Evolutionary conservation across 2,888 invertebrate species (phyloP).

Genomic region (Torymus aiolomorphi): DNA sequence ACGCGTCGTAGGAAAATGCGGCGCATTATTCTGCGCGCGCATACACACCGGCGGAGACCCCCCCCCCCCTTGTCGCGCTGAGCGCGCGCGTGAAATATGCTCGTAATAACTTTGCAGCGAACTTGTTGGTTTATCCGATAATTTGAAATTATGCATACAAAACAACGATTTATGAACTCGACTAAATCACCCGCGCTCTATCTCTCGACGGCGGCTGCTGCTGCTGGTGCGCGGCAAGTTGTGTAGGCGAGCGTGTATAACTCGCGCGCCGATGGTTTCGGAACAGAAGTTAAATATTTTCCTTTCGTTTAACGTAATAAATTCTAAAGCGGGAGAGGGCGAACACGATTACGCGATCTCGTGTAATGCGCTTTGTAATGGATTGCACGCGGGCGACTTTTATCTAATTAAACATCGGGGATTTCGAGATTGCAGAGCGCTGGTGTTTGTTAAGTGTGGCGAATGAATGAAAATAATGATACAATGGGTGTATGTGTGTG

Average conservation of each 20-base stretch:
- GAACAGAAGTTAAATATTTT: conserved; percentile 4
- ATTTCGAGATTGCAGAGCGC: too few species aligned
- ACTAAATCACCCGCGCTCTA: conserved; percentile 30
- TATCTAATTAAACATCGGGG: too few species aligned
- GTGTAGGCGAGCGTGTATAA: too few species aligned
- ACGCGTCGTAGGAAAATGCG: too few species aligned
- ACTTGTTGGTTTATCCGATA: conserved; percentile 51
- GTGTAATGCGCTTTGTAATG: too few species aligned
- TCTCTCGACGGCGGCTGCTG: conserved; percentile 3
- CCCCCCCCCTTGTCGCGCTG: conserved; percentile 24
- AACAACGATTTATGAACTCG: conserved; percentile 43
- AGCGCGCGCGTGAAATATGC: conserved; percentile 37
- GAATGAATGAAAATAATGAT: too few species aligned
- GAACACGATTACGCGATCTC: too few species aligned
- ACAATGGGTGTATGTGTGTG: too few species aligned
- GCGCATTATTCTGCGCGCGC: neutral
- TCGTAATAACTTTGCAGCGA: conserved; percentile 40
- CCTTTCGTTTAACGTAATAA: neutral
- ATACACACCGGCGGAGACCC: conserved; percentile 21
- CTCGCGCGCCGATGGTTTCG: neutral
- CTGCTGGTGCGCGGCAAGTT: too few species aligned
- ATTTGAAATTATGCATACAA: conserved; percentile 45
- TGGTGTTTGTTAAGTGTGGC: too few species aligned
- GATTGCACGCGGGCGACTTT: too few species aligned
- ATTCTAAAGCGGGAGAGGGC: neutral